Base-by-base conservation (phyloP, 92 coral and sea anemone species). In the Epizoanthus fatuus region DNA sequence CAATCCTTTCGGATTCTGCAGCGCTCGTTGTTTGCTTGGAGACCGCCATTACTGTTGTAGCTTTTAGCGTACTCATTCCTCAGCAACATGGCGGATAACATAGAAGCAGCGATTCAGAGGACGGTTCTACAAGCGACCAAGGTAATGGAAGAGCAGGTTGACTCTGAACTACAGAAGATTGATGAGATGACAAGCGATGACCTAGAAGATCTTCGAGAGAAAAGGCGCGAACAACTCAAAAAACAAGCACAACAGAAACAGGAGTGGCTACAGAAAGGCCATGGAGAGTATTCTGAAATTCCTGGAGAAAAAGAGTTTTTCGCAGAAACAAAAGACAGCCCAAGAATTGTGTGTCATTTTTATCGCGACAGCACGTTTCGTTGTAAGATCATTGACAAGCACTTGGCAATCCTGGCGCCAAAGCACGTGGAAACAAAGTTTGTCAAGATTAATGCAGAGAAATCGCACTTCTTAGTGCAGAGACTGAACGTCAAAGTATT, bases 351-450 rank as follows among this genome's bases (percentile, higher is more conserved):
- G 42, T 95, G 98, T 79, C 99, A 97, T 85, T 96, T 97, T 75
- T 97, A 83, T 70, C 95, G 99, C 37, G 95, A 93, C 58, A 87
- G 94, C 52, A 97, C 99, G 0, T 97, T 94, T 81, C 96, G 99
- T 29, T 97, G 99, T 68, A 97, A 97, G 87, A 97, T 97, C 15
- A 95, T 97, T 5, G 99, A 97, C 88, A 97, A 97, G 81, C 99
- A 97, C 62, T 91, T 97, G 69, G 88, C 93, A 29, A 79, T 96
- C 17, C 92, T 97, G 2, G 99, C 99, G 25, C 97, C 99, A 3
- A 97, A 91, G 72, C 98, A 97, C 89, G 84, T 97, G 74, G 99
- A 97, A 74, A 90, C 99, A 10, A 97, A 97, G 55, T 97, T 97
- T 63, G 94, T 97, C 72, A 97, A 93, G 79, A 89, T 97, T 42